A percentile compares a stretch with the other conserved stretches of the same genome.
Evolutionary conservation across 2,113 vertebrate species (phyloP).

Genomic region (Strix uralensis): DNA sequence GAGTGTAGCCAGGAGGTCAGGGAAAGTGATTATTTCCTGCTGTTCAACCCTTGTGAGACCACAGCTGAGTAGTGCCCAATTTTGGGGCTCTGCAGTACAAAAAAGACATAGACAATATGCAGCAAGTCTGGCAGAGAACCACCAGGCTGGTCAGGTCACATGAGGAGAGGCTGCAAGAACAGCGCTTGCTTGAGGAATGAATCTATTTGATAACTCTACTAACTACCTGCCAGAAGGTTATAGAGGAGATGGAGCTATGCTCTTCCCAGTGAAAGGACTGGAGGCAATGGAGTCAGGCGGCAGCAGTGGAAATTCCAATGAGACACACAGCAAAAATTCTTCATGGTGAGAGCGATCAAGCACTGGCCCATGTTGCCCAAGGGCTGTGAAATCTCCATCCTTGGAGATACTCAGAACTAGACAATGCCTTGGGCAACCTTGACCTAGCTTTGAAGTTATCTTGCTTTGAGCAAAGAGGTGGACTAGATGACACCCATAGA

Average conservation of each 20-base stretch:
- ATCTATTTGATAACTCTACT: neutral
- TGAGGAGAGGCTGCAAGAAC: neutral
- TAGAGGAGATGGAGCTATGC: neutral
- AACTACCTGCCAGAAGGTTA: neutral
- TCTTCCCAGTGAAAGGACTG: neutral
- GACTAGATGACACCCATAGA: neutral
- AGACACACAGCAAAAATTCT: neutral
- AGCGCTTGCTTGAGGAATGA: fast-evolving
- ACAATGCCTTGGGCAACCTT: neutral
- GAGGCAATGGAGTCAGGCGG: neutral
- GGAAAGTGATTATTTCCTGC: neutral
- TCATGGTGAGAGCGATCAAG: neutral
- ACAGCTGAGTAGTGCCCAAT: neutral
- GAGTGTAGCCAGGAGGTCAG: neutral
- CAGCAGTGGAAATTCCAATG: neutral
- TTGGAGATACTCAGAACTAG: neutral
- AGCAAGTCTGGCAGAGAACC: neutral
- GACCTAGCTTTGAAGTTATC: neutral
- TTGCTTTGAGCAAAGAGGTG: neutral
- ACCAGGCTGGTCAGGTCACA: neutral
- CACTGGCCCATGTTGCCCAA: neutral
- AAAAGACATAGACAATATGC: neutral
- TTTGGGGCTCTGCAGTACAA: neutral
- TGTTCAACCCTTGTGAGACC: neutral
- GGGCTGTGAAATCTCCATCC: neutral